Base-by-base conservation (phyloP, 2,888 invertebrate species). In the Drosophila merina region DNA sequence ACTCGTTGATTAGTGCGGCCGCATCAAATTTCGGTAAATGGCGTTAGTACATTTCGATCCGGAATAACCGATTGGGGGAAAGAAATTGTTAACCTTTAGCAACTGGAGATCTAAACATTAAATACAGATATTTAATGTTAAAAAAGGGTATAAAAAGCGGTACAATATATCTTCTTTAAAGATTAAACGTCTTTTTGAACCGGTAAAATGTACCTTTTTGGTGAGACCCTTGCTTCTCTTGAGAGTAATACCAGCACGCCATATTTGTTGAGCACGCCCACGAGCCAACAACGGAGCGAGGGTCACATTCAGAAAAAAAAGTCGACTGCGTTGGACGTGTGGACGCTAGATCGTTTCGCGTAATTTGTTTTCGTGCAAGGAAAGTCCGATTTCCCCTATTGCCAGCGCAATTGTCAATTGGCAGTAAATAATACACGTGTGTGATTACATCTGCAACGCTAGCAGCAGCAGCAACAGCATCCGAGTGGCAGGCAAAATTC, bases 281-380 rank as follows among this genome's bases (percentile, higher is more conserved):
- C 28, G 28, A 28, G 28, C 28, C 5, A 28, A 6, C 28, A 28
- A 28, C 28, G 4, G 6, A 7, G 12, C 12, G 38, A 40, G 3
- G 42, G 42, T 20, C 42, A 14, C 10, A 52, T 5, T 45, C 12
- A 12, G 48, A 26, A 55, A 42, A 42, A 56, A 56, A 48, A 30
- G 9, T 26, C 55, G 26, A 54, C 20, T 26, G 25, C 48, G 42
- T 42, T 42, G 49, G 59, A 47, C 38, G 62, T 40, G 36, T 12
- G n/a, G 10, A 5, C 36, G 47, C 8, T 6, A 9, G 28, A 2
- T 30, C 60, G 14, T 28, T 57, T 33, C 58, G 62, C 62, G 60
- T n/a, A 62, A 62, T 62, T 60, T 60, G 60, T 60, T 60, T 57
- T 60, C 38, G 47, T 48, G 20, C 14, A 42, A 14, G 6, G 14